Base-by-base conservation (phyloP, 2,113 vertebrate species). In the Pygoscelis antarcticus region DNA sequence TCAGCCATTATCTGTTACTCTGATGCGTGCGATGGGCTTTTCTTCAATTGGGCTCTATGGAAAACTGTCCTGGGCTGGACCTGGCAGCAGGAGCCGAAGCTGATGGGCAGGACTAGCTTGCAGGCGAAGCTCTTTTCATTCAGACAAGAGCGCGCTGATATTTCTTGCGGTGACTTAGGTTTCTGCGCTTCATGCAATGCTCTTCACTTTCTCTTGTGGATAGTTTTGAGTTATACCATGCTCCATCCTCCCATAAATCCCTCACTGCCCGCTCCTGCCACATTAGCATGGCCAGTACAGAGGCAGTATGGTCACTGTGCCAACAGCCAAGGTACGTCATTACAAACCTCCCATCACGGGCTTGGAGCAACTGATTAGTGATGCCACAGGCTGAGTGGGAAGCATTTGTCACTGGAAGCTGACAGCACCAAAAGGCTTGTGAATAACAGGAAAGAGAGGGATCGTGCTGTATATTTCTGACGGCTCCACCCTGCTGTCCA, bases 361-460 rank as follows among this genome's bases (percentile, higher is more conserved):
- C 74, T 87, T 57, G 36, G 14, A 52, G 58, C n/a, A 66, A 30
- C 36, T 20, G 23, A 15, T 16, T 7, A 19, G 89, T 70, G 93
- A 96, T 0, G 5, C n/a, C 93, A 92, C 34, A 11, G 49, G 66
- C 54, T 57, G 77, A 70, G 75, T 0, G 19, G 92, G 95, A 96
- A 96, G 79, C 89, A 91, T 94, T 97, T 96, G 88, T 95, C 90
- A 95, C 78, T 85, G 83, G 42, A 14, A 91, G 93, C 72, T 79
- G 95, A 96, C 95, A 89, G 70, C 80, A 89, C 70, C 52, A 1
- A 77, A 85, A 74, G 51, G 60, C 74, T 76, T n/a, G 36, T 92
- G 96, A 97, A 97, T 95, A 97, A 97, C 96, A 97, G 97, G 96
- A 97, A 97, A 95, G 72, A 93, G 95, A 82, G 32, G 77, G 90